Evolutionary conservation across 1,140 invertebrate genomes (phyloP).

Genomic region (Orius laevigatus): DNA sequence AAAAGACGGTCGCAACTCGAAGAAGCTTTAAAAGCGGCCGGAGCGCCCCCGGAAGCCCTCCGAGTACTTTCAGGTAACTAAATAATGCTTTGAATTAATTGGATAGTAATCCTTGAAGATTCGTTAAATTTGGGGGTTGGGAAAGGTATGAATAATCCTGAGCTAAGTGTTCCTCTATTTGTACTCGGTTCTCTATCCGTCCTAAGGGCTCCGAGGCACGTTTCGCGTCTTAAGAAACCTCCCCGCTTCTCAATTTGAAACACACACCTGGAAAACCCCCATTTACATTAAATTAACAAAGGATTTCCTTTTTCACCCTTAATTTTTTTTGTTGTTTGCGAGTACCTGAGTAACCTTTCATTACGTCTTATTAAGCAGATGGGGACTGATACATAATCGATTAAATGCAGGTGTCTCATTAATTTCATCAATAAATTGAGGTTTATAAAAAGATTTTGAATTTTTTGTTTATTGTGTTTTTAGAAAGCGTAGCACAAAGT

Average conservation of each 20-base stretch:
- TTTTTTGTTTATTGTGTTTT: neutral
- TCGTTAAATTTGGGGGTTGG: neutral
- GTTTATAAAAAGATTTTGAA: no score
- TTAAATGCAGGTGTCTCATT: no score
- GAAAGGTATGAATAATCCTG: no score
- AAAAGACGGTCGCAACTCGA: slow-evolving; percentile 60
- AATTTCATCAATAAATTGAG: no score
- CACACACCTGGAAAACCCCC: slow-evolving; percentile 1
- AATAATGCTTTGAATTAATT: neutral
- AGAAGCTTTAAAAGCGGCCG: slow-evolving; percentile 59
- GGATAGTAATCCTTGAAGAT: neutral
- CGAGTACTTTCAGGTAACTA: slow-evolving; percentile 57
- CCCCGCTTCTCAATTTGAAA: neutral
- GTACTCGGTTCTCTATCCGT: no score
- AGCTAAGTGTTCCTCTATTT: no score
- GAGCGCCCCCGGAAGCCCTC: slow-evolving; percentile 54
- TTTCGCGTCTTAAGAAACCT: neutral
- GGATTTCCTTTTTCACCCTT: slow-evolving; percentile 1
- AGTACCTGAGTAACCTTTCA: neutral
- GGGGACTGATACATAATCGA: no score
- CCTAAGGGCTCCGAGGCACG: neutral
- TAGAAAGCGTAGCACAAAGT: slow-evolving; percentile 9
- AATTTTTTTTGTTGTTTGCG: neutral
- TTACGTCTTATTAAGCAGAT: no score
- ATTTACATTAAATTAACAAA: slow-evolving; percentile 5